Conservation (phyloP, 1,140 invertebrate species). For the Dolichoris vasculosae region DNA sequence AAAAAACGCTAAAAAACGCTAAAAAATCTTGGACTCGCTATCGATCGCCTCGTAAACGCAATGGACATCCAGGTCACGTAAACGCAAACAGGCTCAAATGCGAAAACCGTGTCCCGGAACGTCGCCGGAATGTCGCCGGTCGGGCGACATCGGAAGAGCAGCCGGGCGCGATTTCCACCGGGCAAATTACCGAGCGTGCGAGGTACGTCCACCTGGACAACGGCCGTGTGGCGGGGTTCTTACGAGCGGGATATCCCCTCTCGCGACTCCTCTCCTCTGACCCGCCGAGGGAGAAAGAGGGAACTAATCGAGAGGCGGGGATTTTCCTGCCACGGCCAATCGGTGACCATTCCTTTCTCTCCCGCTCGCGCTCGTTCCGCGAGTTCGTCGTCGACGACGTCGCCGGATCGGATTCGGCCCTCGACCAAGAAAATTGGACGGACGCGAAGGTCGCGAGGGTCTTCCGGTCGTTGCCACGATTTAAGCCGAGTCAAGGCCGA, state of each 20-base stretch:
- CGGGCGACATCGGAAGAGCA: too few species aligned
- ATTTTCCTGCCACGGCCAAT: slow-evolving; percentile 66
- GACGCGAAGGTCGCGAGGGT: too few species aligned
- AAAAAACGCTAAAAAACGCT: too few species aligned
- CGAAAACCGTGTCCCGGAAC: background rate
- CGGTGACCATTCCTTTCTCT: slow-evolving; percentile 47
- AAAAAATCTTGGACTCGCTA: too few species aligned
- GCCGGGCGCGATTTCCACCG: too few species aligned
- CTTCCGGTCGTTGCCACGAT: too few species aligned
- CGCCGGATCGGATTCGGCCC: background rate
- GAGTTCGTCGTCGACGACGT: slow-evolving; percentile 4
- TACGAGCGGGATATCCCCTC: too few species aligned
- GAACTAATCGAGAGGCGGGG: slow-evolving; percentile 43
- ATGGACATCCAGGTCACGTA: background rate
- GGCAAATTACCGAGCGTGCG: too few species aligned
- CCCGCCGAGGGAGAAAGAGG: too few species aligned
- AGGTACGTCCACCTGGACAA: background rate
- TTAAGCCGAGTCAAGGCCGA: too few species aligned
- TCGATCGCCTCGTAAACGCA: too few species aligned
- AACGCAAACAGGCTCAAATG: background rate
- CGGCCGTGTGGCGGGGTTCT: background rate
- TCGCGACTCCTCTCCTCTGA: background rate
- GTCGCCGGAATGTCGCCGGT: background rate
- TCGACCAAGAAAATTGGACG: too few species aligned
- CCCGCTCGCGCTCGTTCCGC: background rate